These are phyloP conservation scores for Ceratitis capitata DNA, from an alignment of 1,140 invertebrate species.

Conservation along the genomic window DNA sequence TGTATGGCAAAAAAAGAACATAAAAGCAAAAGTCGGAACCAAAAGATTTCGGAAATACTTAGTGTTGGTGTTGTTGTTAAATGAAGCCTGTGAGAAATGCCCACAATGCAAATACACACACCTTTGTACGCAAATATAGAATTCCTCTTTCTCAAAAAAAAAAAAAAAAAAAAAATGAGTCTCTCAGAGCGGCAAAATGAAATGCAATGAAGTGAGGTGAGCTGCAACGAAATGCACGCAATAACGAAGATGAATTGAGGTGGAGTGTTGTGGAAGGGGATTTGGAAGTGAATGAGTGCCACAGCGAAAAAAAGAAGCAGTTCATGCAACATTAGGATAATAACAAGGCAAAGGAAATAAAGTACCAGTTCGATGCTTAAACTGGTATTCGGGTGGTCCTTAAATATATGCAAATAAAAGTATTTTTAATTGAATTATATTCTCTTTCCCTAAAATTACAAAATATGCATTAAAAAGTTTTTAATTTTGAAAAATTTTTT, in stretches of 20 bases:
- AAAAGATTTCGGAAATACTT: slow-evolving; percentile 30
- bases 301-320: too few relatives aligned
- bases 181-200: background rate
- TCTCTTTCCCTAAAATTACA: too few relatives aligned
- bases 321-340: slow-evolving; percentile 10
- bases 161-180: too few relatives aligned
- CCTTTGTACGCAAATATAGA: too few relatives aligned
- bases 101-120: slow-evolving; percentile 5
- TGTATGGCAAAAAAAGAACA: background rate
- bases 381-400: too few relatives aligned
- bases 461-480: too few relatives aligned
- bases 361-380: too few relatives aligned
- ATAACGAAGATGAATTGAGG: background rate
- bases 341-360: background rate
- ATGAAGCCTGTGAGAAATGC: slow-evolving; percentile 15
- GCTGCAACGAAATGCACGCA: background rate
- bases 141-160: too few relatives aligned
- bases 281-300: background rate
- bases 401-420: too few relatives aligned
- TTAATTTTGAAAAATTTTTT: too few relatives aligned
- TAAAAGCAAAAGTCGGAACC: slow-evolving; percentile 25
- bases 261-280: background rate
- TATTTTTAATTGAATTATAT: too few relatives aligned
- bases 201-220: slow-evolving; percentile 15
- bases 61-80: too few relatives aligned